A percentile compares a stretch with the other conserved stretches of the same genome.
These are phyloP conservation scores for Oncorhynchus nerka DNA, from an alignment of 2,113 vertebrate species.

Conservation along the genomic window DNA sequence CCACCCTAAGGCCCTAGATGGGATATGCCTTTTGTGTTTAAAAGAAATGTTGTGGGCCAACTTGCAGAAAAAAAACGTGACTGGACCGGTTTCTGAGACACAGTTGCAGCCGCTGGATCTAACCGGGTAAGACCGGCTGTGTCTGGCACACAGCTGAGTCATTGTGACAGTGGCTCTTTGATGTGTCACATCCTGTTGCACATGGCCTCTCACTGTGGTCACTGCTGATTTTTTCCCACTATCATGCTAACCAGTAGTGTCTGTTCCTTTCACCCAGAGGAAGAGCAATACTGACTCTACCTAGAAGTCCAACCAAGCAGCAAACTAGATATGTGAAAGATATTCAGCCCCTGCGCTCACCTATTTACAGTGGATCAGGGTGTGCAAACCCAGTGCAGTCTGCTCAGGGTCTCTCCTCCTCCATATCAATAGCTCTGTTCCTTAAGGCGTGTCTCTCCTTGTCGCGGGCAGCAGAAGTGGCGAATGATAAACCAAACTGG, in stretches of 20 bases:
- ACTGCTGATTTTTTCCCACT: not conserved
- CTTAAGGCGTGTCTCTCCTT: slow-evolving; percentile 11
- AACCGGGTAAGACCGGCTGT: slow-evolving; percentile 52
- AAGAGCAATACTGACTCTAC: not conserved
- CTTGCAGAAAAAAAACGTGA: not conserved
- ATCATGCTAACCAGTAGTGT: not conserved
- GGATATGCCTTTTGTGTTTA: not conserved
- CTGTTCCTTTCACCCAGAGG: too few species aligned
- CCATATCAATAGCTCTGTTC: not conserved
- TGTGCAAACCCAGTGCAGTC: not conserved
- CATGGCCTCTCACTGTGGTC: slow-evolving; percentile 20
- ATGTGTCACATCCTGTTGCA: slow-evolving; percentile 52
- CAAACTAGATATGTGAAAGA: not conserved
- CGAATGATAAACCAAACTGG: slow-evolving; percentile 54
- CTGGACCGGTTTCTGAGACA: not conserved
- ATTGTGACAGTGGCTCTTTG: slow-evolving; percentile 33
- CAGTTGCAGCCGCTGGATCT: slow-evolving; percentile 34
- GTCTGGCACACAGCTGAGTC: slow-evolving; percentile 38
- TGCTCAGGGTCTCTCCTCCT: not conserved
- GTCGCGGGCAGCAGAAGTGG: slow-evolving; percentile 14
- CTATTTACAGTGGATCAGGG: too few species aligned
- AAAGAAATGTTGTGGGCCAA: not conserved
- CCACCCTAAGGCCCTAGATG: not conserved
- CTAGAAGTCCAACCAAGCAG: not conserved
- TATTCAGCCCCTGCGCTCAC: not conserved